Percentiles rank a stretch among this genome's conserved stretches.
Conservation (phyloP, 2,888 invertebrate genomes). For the Andrena haemorrhoa region DNA sequence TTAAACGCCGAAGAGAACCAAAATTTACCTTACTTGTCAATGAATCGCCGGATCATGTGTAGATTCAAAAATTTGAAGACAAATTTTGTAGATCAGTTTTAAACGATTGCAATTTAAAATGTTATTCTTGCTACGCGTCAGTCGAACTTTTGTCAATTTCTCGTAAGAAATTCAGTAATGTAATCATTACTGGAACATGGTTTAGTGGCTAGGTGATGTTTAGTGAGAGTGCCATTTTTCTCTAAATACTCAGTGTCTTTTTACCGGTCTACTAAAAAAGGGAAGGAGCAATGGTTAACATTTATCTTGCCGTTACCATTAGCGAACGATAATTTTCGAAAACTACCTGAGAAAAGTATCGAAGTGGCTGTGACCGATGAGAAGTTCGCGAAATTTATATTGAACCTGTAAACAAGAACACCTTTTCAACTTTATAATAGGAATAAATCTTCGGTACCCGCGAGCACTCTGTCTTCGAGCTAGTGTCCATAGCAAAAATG, state of each 20-base stretch:
- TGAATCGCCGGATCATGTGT: not conserved
- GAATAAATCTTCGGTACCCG: slow-evolving; percentile 21
- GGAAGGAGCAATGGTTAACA: slow-evolving; percentile 15
- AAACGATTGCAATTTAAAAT: not conserved
- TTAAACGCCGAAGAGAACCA: slow-evolving; percentile 34
- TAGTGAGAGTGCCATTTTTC: slow-evolving; percentile 58
- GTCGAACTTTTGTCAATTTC: slow-evolving; percentile 40
- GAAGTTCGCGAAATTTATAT: slow-evolving; percentile 48
- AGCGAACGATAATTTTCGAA: slow-evolving; percentile 51
- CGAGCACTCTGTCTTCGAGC: slow-evolving; percentile 27
- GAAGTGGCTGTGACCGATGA: slow-evolving; percentile 64
- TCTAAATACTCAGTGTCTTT: slow-evolving; percentile 52
- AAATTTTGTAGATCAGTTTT: not conserved
- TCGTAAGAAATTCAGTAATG: slow-evolving; percentile 10
- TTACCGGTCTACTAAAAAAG: slow-evolving; percentile 28
- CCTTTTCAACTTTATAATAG: slow-evolving; percentile 34
- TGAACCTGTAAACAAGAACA: slow-evolving; percentile 30
- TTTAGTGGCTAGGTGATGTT: slow-evolving; percentile 30
- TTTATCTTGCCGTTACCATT: slow-evolving; percentile 57
- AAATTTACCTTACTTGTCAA: slow-evolving; percentile 26
- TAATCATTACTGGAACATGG: slow-evolving; percentile 27
- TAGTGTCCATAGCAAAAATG: slow-evolving; percentile 6
- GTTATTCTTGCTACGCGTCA: slow-evolving; percentile 1
- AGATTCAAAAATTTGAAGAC: not conserved
- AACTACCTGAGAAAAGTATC: slow-evolving; percentile 57